A percentile compares a stretch with the other conserved stretches of the same genome.
phyloP scores from a whole-genome alignment of 2,888 invertebrate species.

The Tridacna crocea region DNA sequence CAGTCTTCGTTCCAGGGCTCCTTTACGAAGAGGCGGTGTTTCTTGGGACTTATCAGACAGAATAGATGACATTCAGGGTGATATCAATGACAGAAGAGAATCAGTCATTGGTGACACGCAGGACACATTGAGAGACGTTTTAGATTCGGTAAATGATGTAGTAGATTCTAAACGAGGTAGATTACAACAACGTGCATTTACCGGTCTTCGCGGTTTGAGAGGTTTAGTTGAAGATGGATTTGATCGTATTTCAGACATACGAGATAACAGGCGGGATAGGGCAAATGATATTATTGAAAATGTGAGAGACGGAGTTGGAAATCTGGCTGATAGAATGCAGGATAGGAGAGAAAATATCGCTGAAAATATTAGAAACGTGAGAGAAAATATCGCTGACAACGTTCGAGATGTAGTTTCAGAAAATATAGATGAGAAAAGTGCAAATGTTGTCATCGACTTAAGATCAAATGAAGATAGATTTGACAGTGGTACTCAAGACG shows the following conservation, averaged over 20 bases:
- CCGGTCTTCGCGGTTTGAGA: neutral
- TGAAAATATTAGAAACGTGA: neutral
- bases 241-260: neutral
- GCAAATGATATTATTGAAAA: neutral
- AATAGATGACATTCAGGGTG: no score
- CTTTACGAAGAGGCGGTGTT: neutral
- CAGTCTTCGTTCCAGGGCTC: neutral
- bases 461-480: neutral
- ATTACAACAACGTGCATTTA: neutral
- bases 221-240: neutral
- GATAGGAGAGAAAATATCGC: neutral
- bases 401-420: neutral
- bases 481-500: no score
- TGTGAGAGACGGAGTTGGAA: neutral
- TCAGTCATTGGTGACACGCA: neutral
- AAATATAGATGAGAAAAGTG: neutral
- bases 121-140: neutral
- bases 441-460: neutral
- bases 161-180: neutral
- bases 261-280: neutral
- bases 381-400: neutral
- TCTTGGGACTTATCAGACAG: neutral
- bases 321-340: neutral
- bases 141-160: slow-evolving; percentile 1
- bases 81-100: neutral